These are phyloP conservation scores for Megaleporinus macrocephalus DNA, from an alignment of 2,113 vertebrate species.

Conservation along the genomic window DNA sequence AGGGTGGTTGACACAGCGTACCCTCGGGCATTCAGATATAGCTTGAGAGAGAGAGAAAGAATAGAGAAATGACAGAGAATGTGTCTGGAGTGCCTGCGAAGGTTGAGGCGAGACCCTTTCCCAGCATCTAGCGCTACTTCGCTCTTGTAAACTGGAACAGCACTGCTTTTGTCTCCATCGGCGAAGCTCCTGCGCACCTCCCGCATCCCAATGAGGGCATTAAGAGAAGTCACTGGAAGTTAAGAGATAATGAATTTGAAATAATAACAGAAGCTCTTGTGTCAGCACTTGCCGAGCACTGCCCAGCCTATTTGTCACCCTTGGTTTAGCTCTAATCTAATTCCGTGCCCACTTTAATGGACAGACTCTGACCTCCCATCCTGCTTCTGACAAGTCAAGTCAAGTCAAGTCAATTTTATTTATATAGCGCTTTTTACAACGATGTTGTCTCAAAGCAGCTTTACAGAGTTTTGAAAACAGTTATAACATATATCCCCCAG, in stretches of 20 bases:
- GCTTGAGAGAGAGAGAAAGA: neutral
- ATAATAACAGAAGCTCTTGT: constrained; percentile 44
- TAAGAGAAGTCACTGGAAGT: constrained; percentile 46
- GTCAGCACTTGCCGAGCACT: constrained; percentile 41
- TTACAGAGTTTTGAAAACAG: too few species aligned
- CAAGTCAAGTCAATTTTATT: too few species aligned
- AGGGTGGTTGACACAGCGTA: neutral
- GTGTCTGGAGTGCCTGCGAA: constrained; percentile 5
- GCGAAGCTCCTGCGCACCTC: constrained; percentile 14
- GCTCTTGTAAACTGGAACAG: neutral
- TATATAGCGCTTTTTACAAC: too few species aligned
- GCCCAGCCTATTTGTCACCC: constrained; percentile 33
- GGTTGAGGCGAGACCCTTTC: neutral
- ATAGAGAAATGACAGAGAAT: neutral
- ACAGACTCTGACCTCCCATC: constrained; percentile 35
- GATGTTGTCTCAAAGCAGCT: too few species aligned
- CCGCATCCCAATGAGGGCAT: constrained; percentile 48
- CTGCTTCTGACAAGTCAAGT: constrained; percentile 1
- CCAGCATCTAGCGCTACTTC: neutral
- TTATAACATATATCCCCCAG: too few species aligned
- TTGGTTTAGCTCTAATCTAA: constrained; percentile 49
- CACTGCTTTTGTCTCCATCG: neutral
- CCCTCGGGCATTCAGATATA: constrained; percentile 12
- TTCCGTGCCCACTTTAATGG: constrained; percentile 33
- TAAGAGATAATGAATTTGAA: constrained; percentile 55